These are phyloP conservation scores for Plagiodera versicolora DNA, from an alignment of 2,888 invertebrate genomes.

Conservation along the genomic window DNA sequence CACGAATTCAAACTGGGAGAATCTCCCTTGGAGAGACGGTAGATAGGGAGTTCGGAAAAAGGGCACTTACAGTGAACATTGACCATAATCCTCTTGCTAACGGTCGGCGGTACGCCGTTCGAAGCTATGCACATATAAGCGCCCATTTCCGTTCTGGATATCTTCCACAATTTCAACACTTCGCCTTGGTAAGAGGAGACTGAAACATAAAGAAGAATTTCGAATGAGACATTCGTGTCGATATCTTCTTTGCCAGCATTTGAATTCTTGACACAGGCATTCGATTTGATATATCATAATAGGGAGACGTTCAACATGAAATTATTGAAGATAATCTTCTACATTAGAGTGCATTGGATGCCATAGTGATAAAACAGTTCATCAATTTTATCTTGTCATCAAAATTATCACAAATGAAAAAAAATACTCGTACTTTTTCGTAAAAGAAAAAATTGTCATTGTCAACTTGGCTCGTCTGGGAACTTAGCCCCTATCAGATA, in stretches of 20 bases:
- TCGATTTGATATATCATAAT: no score
- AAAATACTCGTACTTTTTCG: no score
- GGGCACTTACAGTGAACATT: constrained; percentile 85
- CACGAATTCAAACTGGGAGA: background rate
- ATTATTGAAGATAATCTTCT: no score
- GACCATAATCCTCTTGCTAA: constrained; percentile 85
- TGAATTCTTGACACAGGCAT: background rate
- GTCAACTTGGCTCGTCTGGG: no score
- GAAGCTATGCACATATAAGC: constrained; percentile 88
- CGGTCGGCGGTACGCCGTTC: constrained; percentile 84
- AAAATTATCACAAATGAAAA: no score
- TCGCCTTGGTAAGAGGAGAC: constrained; percentile 74
- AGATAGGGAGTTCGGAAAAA: constrained; percentile 18
- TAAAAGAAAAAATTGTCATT: no score
- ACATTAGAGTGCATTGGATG: no score
- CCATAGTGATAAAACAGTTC: no score
- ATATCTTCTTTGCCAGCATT: background rate
- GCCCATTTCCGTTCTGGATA: constrained; percentile 87
- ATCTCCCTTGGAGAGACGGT: background rate
- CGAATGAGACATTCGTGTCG: constrained; percentile 1
- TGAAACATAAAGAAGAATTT: constrained; percentile 50
- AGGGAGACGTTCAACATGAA: no score
- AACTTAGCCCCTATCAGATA: no score
- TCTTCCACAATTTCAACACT: constrained; percentile 74
- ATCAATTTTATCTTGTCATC: no score